A percentile compares a stretch with the other conserved stretches of the same genome.
These are phyloP conservation scores for Oenanthe oenanthe DNA, from an alignment of 2,113 vertebrate species.

Conservation along the genomic window DNA sequence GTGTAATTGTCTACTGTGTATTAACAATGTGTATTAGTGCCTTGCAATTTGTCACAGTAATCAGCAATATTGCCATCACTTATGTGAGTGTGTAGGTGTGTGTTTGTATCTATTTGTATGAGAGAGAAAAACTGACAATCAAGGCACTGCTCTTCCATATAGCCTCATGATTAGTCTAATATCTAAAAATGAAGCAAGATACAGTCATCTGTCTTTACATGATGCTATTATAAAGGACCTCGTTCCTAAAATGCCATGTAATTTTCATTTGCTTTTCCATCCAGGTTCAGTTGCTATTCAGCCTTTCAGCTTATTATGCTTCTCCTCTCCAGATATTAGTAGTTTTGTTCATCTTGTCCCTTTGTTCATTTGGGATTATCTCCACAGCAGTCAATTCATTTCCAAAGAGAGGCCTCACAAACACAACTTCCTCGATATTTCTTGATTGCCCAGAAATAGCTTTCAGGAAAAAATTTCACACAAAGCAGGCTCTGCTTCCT, in stretches of 20 bases:
- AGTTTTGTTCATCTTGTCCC: background rate
- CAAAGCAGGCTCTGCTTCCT: background rate
- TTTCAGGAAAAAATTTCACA: background rate
- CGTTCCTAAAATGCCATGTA: background rate
- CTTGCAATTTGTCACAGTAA: background rate
- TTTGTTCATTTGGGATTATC: background rate
- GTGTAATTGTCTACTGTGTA: background rate
- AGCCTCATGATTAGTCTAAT: background rate
- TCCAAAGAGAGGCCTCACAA: background rate
- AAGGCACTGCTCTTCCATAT: background rate
- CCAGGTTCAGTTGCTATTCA: background rate
- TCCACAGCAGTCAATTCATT: background rate
- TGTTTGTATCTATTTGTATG: background rate
- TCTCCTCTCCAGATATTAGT: background rate
- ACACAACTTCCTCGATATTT: background rate
- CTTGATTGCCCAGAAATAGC: background rate
- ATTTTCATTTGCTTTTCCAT: background rate
- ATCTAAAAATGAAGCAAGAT: background rate
- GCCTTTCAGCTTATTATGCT: background rate
- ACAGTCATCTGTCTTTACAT: background rate
- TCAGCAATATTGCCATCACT: background rate
- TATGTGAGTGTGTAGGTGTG: fast-evolving
- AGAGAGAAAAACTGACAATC: background rate
- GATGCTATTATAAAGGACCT: background rate
- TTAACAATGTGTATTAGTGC: background rate